Conservation (phyloP, 2,113 vertebrate genomes). For the Calidris pugnax region DNA sequence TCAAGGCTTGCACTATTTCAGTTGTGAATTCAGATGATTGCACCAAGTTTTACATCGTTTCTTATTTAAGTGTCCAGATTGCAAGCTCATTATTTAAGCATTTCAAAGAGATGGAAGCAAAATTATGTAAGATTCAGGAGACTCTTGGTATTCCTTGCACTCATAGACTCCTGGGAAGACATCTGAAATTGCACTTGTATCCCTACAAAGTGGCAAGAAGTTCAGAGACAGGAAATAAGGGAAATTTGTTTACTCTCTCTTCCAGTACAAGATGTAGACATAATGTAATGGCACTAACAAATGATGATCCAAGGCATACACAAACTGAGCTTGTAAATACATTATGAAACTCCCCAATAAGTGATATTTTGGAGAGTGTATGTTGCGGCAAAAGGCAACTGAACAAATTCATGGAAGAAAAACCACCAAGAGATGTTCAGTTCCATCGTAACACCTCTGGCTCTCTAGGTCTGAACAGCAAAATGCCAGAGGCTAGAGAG, state of each 20-base stretch:
- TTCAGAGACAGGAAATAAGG: not conserved
- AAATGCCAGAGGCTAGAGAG: not conserved
- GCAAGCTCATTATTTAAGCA: not conserved
- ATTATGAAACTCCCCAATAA: not conserved
- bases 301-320: not conserved
- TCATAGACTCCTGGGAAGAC: not conserved
- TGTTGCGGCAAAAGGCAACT: not conserved
- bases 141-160: not conserved
- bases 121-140: not conserved
- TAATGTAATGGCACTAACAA: not conserved
- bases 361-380: not conserved
- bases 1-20: not conserved
- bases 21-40: not conserved
- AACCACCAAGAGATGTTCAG: not conserved
- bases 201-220: not conserved
- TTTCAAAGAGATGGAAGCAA: not conserved
- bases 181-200: not conserved
- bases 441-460: not conserved
- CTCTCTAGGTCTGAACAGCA: not conserved
- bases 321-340: not conserved
- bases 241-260: not conserved
- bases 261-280: not conserved
- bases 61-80: not conserved
- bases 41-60: not conserved
- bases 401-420: not conserved